phyloP scores from a whole-genome alignment of 2,113 vertebrate genomes.

The Microcebus tavaratra region DNA sequence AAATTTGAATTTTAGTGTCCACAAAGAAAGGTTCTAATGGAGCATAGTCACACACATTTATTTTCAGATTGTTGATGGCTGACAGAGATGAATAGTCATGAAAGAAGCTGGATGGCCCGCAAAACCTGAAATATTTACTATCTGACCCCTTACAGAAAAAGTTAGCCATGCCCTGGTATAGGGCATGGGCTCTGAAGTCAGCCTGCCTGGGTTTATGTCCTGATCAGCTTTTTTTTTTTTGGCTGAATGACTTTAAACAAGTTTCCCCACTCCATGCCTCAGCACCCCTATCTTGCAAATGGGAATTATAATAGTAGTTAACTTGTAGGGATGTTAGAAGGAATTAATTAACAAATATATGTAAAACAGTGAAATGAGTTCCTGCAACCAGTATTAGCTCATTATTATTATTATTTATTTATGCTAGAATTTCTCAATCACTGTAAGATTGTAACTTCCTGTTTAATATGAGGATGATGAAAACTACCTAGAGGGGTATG shows the following conservation, averaged over 20 bases:
- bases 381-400: neutral
- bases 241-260: neutral
- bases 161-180: neutral
- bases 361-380: neutral
- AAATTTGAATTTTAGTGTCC: neutral
- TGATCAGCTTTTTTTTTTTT: neutral
- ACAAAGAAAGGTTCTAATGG: neutral
- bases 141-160: neutral
- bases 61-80: neutral
- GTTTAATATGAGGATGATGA: neutral
- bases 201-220: neutral
- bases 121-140: neutral
- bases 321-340: neutral
- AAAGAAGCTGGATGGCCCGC: neutral
- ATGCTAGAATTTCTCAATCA: neutral
- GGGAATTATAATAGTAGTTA: neutral
- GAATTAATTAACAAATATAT: neutral
- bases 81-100: neutral
- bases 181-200: neutral
- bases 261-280: neutral
- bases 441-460: neutral
- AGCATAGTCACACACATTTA: neutral
- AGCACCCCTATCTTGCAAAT: slow-evolving; percentile 16
- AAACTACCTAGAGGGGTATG: neutral
- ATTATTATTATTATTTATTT: slow-evolving; percentile 8